A percentile compares a stretch with the other conserved stretches of the same genome.
These are phyloP conservation scores for Pharmacophagus antenor DNA, from an alignment of 2,888 invertebrate genomes.

Conservation along the genomic window DNA sequence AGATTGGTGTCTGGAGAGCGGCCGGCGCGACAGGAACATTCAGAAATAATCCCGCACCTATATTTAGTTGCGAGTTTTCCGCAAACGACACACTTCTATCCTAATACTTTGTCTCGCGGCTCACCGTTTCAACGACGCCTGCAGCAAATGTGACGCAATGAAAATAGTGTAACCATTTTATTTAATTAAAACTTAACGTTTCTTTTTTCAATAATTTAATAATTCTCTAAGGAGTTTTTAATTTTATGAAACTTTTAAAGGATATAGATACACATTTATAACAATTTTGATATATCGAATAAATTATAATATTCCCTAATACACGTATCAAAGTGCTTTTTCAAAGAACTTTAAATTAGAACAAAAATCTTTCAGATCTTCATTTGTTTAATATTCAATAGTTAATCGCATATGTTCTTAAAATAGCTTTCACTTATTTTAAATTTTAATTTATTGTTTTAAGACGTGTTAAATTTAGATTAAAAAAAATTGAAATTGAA, in stretches of 20 bases:
- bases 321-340: too few relatives aligned
- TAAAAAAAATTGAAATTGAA: slow-evolving; percentile 2
- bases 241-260: too few relatives aligned
- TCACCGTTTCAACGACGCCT: slow-evolving; percentile 21
- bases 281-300: too few relatives aligned
- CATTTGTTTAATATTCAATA: too few relatives aligned
- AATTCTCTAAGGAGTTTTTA: background rate
- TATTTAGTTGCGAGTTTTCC: slow-evolving; percentile 75
- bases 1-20: slow-evolving; percentile 62
- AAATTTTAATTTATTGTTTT: too few relatives aligned
- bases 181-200: background rate
- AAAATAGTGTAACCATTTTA: too few relatives aligned
- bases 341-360: too few relatives aligned
- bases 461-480: too few relatives aligned
- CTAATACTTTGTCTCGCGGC: slow-evolving; percentile 48
- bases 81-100: slow-evolving; percentile 74
- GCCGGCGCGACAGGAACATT: slow-evolving; percentile 60
- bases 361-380: too few relatives aligned
- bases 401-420: too few relatives aligned
- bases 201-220: background rate
- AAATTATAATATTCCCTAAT: background rate
- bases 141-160: background rate
- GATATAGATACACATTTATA: too few relatives aligned
- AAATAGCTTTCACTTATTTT: too few relatives aligned
- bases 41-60: slow-evolving; percentile 74